A percentile compares a stretch with the other conserved stretches of the same genome.
phyloP scores from a whole-genome alignment of 1,140 invertebrate genomes.

The Asbolus verrucosus region DNA sequence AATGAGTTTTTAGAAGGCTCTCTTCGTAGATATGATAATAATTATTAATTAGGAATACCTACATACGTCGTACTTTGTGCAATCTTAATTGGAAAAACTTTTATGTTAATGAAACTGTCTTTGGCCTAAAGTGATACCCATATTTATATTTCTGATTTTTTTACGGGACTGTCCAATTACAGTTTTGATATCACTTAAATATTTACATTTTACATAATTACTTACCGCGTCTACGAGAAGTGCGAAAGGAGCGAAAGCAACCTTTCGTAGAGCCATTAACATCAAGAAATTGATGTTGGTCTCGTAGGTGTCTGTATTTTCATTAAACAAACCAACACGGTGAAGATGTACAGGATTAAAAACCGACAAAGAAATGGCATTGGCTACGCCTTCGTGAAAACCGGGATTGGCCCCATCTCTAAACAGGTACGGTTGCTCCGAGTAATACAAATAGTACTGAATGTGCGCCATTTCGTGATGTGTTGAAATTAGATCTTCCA shows the following conservation, averaged over 20 bases:
- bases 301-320: conserved; percentile 76
- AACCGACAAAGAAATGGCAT: conserved; percentile 83
- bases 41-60: too few species aligned
- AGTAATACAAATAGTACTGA: conserved; percentile 86
- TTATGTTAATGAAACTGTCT: too few species aligned
- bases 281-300: conserved; percentile 85
- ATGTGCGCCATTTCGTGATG: conserved; percentile 91
- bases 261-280: conserved; percentile 84
- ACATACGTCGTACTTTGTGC: too few species aligned
- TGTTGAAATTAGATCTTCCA: conserved; percentile 82
- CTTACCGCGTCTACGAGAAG: conserved; percentile 80
- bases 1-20: too few species aligned
- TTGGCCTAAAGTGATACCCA: too few species aligned
- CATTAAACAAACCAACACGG: conserved; percentile 77
- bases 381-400: conserved; percentile 91
- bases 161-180: too few species aligned
- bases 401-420: conserved; percentile 84
- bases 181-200: too few species aligned
- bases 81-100: too few species aligned
- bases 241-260: conserved; percentile 83
- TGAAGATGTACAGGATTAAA: conserved; percentile 80
- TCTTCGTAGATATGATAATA: too few species aligned
- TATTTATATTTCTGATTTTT: too few species aligned
- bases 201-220: too few species aligned
- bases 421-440: conserved; percentile 79